Conservation (phyloP, 2,888 invertebrate species). For the Spialia ferax region DNA sequence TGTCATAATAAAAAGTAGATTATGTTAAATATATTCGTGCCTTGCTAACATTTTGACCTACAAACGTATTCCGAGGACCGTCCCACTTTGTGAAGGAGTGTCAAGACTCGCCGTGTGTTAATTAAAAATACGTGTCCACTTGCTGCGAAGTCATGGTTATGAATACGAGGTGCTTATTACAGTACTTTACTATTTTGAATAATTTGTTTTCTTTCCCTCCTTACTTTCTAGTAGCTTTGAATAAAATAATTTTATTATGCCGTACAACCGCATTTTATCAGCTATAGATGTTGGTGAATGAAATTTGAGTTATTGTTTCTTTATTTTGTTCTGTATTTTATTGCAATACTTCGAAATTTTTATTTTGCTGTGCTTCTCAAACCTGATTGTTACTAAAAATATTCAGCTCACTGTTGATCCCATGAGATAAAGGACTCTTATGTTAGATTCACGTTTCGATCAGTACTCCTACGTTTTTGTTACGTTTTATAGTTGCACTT, state of each 20-base stretch:
- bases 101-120: conserved; percentile 11
- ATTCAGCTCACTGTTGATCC: conserved; percentile 3
- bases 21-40: conserved; percentile 12
- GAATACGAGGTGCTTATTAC: conserved; percentile 25
- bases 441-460: not conserved
- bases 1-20: conserved; percentile 12
- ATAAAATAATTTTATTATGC: not conserved
- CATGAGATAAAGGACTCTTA: not conserved
- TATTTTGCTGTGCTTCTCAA: not conserved
- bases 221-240: not conserved
- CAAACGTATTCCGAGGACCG: conserved; percentile 27
- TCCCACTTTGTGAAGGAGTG: conserved; percentile 29
- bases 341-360: not conserved
- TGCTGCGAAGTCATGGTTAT: conserved; percentile 17
- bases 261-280: not conserved
- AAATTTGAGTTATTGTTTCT: not conserved
- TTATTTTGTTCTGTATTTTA: not conserved
- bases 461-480: conserved; percentile 11
- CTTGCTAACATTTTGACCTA: conserved; percentile 32
- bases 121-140: conserved; percentile 34
- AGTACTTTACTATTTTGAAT: conserved; percentile 4
- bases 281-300: not conserved
- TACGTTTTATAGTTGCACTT: conserved; percentile 15
- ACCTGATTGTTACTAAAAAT: not conserved
- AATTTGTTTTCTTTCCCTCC: not conserved